Base-by-base conservation (phyloP, 2,888 invertebrate genomes). In the Sinhomidia bicolor region DNA sequence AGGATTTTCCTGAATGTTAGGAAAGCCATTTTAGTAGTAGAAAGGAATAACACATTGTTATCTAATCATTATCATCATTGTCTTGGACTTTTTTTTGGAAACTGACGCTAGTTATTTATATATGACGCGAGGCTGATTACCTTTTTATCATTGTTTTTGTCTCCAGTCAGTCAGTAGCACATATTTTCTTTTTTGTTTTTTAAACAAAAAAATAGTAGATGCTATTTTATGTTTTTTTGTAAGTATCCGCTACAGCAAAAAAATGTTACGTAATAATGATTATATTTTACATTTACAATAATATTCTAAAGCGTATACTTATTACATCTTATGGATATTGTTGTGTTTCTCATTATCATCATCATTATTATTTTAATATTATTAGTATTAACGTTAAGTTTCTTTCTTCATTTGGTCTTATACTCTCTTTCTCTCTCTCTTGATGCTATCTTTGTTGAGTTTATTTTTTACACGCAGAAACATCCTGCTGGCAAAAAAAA, bases 321-420 rank as follows among this genome's bases (percentile, higher is more conserved):
- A 23, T 23, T 71, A 44, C 29, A 23, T 3, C 47, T 71, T 32
- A 0, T 51, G 74, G 44, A 74, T 51, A 41, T 29, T 74, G 44
- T 71, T 71, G 47, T 51, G 14, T 44, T 51, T 17, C 44, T 71
- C 32, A 41, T 17, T 2, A 68, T 44, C 20, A 32, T 29, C 32
- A 9, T 6, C n/a, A 54, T 68, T 68, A 68, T 44, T 71, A 17
- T 74, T 23, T 17, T 2, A 68, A 23, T n/a, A 32, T 29, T 62
- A 9, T 6, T 17, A 54, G 32, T 68, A 68, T 44, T 71, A 17
- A 51, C n/a, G n/a, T 71, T 32, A 12, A 17, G 29, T 44, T 36
- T 71, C 26, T 44, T 71, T 74, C 74, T 74, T 68, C 74, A 74
- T 74, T 74, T 47, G 74, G 74, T 74, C 74, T 74, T 44, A 74